Conservation (phyloP, 2,797 vertebrate species). For the Calcarius lapponicus region DNA sequence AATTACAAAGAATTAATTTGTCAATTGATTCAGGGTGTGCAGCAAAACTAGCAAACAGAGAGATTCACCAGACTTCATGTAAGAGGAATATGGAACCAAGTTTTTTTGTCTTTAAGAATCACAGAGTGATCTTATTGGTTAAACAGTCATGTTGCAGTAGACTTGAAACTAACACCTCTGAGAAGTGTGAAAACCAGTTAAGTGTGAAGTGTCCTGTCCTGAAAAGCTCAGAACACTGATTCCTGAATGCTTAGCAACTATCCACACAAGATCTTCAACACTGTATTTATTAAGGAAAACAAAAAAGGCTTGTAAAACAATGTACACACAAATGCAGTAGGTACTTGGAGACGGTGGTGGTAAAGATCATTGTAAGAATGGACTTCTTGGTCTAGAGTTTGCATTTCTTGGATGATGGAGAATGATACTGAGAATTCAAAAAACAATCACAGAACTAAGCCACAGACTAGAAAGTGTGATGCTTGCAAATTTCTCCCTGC, state of each 20-base stretch:
- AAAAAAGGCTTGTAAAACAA: background rate
- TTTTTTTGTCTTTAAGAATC: background rate
- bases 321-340: background rate
- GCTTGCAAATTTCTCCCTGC: background rate
- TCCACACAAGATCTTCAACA: too few species aligned
- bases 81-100: background rate
- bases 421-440: background rate
- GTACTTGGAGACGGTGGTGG: background rate
- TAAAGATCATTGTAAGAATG: background rate
- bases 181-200: background rate
- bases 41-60: background rate
- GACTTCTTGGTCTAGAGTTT: background rate
- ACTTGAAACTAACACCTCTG: background rate
- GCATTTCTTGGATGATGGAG: background rate
- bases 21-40: background rate
- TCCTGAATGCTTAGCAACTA: background rate
- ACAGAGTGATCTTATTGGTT: background rate
- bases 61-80: background rate
- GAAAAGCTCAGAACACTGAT: accelerated
- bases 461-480: background rate
- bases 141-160: background rate
- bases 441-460: background rate
- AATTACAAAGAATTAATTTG: background rate
- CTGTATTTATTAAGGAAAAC: background rate
- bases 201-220: background rate